A percentile compares a stretch with the other conserved stretches of the same genome.
Conservation (phyloP, 2,888 invertebrate species). For the Hydriomena furcata region DNA sequence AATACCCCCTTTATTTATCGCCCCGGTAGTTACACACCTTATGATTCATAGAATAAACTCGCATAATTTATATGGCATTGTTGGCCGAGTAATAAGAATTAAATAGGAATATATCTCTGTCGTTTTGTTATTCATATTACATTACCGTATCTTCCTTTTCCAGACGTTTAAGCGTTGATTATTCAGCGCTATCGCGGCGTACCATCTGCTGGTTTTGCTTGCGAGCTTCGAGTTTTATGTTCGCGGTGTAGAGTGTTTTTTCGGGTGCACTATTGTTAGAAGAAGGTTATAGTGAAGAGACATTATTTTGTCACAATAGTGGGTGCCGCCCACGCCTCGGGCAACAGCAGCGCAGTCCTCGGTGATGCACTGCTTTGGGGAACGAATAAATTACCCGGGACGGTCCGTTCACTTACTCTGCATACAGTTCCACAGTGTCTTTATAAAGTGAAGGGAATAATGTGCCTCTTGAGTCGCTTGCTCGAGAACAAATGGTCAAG, state of each 20-base stretch:
- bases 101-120: constrained; percentile 79
- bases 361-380: constrained; percentile 81
- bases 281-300: constrained; percentile 74
- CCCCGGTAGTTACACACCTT: constrained; percentile 32
- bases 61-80: constrained; percentile 69
- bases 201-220: constrained; percentile 65
- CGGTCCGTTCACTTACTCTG: constrained; percentile 60
- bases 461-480: constrained; percentile 47
- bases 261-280: constrained; percentile 47
- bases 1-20: constrained; percentile 41
- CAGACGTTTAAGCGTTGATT: constrained; percentile 83
- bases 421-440: constrained; percentile 63
- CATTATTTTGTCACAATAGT: constrained; percentile 83
- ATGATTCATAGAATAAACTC: constrained; percentile 59
- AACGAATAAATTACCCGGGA: constrained; percentile 78
- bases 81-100: constrained; percentile 75
- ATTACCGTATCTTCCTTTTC: constrained; percentile 83
- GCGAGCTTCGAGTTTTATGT: constrained; percentile 50
- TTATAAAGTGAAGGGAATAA: constrained; percentile 63
- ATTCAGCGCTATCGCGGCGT: constrained; percentile 77
- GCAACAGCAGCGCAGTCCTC: constrained; percentile 69
- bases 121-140: constrained; percentile 83
- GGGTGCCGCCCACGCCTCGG: constrained; percentile 77
- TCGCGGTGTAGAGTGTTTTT: constrained; percentile 58
- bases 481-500: constrained; percentile 30